phyloP scores from a whole-genome alignment of 2,888 invertebrate species.

The Synanthedon vespiformis region DNA sequence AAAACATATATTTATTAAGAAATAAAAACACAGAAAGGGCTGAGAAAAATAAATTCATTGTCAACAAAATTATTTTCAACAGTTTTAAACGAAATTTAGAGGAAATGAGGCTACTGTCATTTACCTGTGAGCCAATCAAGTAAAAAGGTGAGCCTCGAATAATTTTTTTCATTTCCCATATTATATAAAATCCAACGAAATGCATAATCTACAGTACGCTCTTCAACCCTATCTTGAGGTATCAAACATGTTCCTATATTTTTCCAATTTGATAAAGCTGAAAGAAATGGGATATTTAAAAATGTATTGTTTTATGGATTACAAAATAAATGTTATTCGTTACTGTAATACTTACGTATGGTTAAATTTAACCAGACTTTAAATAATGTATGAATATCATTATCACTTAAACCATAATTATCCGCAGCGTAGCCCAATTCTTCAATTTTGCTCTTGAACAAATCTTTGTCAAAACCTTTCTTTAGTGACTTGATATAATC shows the following conservation, averaged over 20 bases:
- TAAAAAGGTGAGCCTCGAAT: conserved; percentile 41
- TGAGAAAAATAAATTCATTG: too few relatives aligned
- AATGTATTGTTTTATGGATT: conserved; percentile 1
- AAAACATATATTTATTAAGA: conserved; percentile 9
- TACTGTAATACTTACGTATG: conserved; percentile 42
- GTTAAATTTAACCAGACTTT: conserved; percentile 61
- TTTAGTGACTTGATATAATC: conserved; percentile 50
- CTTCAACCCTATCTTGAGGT: conserved; percentile 39
- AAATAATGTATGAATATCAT: conserved; percentile 52
- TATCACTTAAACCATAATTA: conserved; percentile 36
- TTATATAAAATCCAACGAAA: conserved; percentile 53
- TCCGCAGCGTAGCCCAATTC: conserved; percentile 44
- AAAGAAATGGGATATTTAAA: conserved; percentile 10
- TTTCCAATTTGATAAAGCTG: conserved; percentile 57
- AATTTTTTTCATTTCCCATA: conserved; percentile 28
- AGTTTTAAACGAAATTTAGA: too few relatives aligned
- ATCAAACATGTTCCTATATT: conserved; percentile 49
- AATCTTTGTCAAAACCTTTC: conserved; percentile 56
- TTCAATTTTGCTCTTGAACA: conserved; percentile 50
- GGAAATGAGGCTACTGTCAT: not conserved
- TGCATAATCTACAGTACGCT: conserved; percentile 43
- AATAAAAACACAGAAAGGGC: not conserved
- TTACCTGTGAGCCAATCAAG: conserved; percentile 61
- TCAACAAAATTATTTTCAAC: too few relatives aligned
- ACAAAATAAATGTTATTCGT: not conserved